phyloP scores from a whole-genome alignment of 1,140 invertebrate species.

The Propsilocerus akamusi region DNA sequence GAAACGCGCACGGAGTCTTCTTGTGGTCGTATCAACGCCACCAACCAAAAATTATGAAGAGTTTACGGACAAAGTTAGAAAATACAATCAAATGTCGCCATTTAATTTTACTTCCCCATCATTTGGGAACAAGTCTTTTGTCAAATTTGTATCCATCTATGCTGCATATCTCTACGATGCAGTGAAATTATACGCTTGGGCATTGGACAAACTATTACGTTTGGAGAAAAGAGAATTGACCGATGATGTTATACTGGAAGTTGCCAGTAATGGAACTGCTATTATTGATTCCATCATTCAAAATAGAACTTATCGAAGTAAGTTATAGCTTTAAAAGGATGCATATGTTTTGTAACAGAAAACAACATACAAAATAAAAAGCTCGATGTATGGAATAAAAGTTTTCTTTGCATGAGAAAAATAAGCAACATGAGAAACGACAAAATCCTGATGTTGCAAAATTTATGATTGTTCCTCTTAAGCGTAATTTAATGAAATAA shows the following conservation, averaged over 20 bases:
- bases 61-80: constrained; percentile 56
- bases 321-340: constrained; percentile 26
- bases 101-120: constrained; percentile 49
- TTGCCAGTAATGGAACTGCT: constrained; percentile 53
- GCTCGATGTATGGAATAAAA: too few species aligned
- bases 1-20: constrained; percentile 53
- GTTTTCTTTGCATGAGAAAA: too few species aligned
- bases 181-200: constrained; percentile 75
- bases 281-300: constrained; percentile 64
- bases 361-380: too few species aligned
- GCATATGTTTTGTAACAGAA: too few species aligned
- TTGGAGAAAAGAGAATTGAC: constrained; percentile 35
- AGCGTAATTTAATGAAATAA: background rate
- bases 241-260: constrained; percentile 41
- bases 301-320: constrained; percentile 59
- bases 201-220: constrained; percentile 53
- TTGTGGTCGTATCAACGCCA: constrained; percentile 70
- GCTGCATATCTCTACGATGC: constrained; percentile 94
- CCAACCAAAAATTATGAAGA: constrained; percentile 51
- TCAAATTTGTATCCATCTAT: constrained; percentile 74
- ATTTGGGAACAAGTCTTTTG: constrained; percentile 32
- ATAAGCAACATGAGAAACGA: background rate
- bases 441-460: background rate
- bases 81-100: constrained; percentile 54
- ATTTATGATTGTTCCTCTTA: background rate